A percentile compares a stretch with the other conserved stretches of the same genome.
Evolutionary conservation across 2,888 invertebrate species (phyloP).

Genomic region (Drosophila sordidula): DNA sequence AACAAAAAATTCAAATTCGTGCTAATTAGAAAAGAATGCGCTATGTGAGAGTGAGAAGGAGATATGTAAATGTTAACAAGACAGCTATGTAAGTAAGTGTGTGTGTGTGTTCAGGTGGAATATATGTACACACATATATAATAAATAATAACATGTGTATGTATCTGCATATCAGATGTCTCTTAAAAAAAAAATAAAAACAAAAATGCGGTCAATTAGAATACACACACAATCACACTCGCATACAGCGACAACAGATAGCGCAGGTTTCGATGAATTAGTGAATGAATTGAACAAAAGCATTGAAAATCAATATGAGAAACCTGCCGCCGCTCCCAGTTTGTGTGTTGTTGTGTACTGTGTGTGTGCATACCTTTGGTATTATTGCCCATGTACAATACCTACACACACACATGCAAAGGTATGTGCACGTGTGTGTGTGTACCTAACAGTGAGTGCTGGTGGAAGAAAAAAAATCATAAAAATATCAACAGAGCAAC

Average conservation of each 20-base stretch:
- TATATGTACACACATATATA: conserved; percentile 8
- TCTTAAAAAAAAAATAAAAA: not conserved
- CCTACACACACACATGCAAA: conserved; percentile 12
- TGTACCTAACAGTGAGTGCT: conserved; percentile 42
- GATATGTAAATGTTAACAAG: conserved; percentile 16
- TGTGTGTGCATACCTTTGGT: conserved; percentile 52
- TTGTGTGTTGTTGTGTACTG: conserved; percentile 24
- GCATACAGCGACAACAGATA: conserved; percentile 33
- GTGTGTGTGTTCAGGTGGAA: conserved; percentile 33
- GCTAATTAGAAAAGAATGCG: conserved; percentile 74
- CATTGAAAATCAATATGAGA: conserved; percentile 77
- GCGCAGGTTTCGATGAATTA: conserved; percentile 65
- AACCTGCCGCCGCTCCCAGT: conserved; percentile 80
- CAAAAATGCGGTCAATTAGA: conserved; percentile 69
- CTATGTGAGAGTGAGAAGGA: conserved; percentile 37
- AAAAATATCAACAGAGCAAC: conserved; percentile 75
- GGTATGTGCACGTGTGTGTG: conserved; percentile 26
- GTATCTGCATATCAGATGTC: conserved; percentile 19
- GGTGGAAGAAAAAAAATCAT: conserved; percentile 59
- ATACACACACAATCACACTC: conserved; percentile 25
- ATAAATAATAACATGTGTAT: conserved; percentile 10
- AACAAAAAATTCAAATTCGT: conserved; percentile 59
- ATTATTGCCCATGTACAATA: conserved; percentile 44
- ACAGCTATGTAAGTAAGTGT: not conserved
- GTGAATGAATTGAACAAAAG: conserved; percentile 78